A percentile compares a stretch with the other conserved stretches of the same genome.
Evolutionary conservation across 2,113 vertebrate genomes (phyloP).

Genomic region (Cettia cetti): DNA sequence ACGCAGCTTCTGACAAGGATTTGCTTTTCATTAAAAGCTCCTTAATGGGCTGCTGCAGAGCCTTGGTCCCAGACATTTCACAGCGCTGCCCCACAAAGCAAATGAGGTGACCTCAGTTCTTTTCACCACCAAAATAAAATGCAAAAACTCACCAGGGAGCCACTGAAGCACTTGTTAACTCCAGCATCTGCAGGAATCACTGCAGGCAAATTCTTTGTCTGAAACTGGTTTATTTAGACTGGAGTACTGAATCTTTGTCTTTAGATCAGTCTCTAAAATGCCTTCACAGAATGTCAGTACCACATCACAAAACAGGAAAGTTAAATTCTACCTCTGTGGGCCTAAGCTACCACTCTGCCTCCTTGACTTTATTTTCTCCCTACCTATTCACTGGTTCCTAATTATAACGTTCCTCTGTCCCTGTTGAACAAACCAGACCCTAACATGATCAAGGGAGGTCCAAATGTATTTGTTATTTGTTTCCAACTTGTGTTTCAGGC

Average conservation of each 20-base stretch:
- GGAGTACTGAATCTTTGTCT: background rate
- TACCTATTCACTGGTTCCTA: background rate
- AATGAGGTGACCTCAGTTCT: background rate
- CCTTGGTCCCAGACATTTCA: background rate
- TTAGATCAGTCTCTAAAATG: background rate
- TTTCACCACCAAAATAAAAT: background rate
- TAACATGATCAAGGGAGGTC: background rate
- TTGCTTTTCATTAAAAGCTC: background rate
- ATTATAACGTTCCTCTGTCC: background rate
- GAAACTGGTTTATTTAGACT: background rate
- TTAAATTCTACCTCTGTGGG: background rate
- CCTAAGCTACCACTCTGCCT: background rate
- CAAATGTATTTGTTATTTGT: background rate
- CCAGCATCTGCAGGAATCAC: background rate
- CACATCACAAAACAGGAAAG: background rate
- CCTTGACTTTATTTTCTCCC: background rate
- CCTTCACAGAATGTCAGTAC: background rate
- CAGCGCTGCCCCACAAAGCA: background rate
- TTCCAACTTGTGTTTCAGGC: background rate
- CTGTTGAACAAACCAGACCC: background rate
- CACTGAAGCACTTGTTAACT: background rate
- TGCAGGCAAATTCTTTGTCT: background rate
- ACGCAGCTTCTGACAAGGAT: background rate
- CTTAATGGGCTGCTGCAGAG: background rate
- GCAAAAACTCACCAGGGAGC: background rate